A percentile compares a stretch with the other conserved stretches of the same genome.
Evolutionary conservation across 2,797 vertebrate genomes (phyloP).

Genomic region (Paramormyrops hopkinsi): DNA sequence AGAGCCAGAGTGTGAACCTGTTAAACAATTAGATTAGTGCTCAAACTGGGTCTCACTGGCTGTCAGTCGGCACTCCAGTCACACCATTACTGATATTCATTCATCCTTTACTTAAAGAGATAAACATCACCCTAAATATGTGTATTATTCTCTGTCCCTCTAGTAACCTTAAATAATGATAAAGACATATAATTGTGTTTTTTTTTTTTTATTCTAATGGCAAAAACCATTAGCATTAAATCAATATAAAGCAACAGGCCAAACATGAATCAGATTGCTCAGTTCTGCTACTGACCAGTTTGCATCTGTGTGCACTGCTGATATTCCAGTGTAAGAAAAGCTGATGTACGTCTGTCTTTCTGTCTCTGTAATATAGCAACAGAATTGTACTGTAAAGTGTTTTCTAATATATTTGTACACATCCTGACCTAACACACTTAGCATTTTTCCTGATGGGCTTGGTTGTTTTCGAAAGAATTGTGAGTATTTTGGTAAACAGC

Average conservation of each 20-base stretch:
- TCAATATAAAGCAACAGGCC: not conserved
- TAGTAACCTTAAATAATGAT: not conserved
- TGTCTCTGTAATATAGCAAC: conserved; percentile 27
- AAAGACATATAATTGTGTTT: not conserved
- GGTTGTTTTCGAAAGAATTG: conserved; percentile 26
- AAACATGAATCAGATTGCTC: not conserved
- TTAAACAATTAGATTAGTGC: not conserved
- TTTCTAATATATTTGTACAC: conserved; percentile 33
- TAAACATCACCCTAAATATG: not conserved
- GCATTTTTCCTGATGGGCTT: conserved; percentile 19
- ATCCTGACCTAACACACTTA: conserved; percentile 6
- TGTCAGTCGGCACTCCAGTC: not conserved
- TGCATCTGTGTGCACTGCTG: not conserved
- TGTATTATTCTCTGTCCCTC: not conserved
- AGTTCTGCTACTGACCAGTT: not conserved
- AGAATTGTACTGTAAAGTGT: conserved; percentile 27
- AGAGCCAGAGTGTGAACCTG: not conserved
- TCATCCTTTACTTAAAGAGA: not conserved
- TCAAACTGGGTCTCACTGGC: not conserved
- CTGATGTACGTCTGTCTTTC: conserved; percentile 25
- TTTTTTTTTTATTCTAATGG: not conserved
- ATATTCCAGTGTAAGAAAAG: conserved; percentile 5
- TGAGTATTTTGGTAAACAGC: conserved; percentile 44
- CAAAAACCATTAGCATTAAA: not conserved
- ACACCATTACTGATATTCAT: not conserved